Percentiles rank a stretch among this genome's conserved stretches.
These are phyloP conservation scores for Cephus nigrinus DNA, from an alignment of 2,888 invertebrate species.

Conservation along the genomic window DNA sequence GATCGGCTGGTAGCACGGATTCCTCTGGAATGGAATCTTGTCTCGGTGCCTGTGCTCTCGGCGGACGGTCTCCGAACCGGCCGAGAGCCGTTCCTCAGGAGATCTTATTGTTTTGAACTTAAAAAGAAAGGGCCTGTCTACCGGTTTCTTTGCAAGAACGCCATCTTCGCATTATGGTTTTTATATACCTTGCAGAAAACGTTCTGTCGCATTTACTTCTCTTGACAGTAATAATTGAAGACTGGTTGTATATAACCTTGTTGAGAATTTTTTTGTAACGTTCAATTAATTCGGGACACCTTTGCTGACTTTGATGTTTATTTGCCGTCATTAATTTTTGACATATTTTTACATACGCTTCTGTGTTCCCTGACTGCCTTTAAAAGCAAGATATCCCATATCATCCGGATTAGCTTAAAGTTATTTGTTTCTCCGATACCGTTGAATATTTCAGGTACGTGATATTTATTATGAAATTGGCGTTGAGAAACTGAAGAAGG, in stretches of 20 bases:
- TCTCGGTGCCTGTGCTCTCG: constrained; percentile 23
- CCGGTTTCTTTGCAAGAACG: not conserved
- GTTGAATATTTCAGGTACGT: not conserved
- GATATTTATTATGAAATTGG: not conserved
- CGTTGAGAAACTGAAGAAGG: not conserved
- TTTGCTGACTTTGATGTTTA: not conserved
- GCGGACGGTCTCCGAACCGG: constrained; percentile 13
- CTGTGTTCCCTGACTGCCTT: not conserved
- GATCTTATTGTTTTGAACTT: constrained; percentile 27
- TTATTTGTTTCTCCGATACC: not conserved
- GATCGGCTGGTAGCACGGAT: constrained; percentile 25
- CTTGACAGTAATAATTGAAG: not conserved
- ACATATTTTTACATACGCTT: not conserved
- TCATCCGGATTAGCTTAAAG: not conserved
- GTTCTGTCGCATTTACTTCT: not conserved
- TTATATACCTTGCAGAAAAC: not conserved
- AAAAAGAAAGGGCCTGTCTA: not conserved
- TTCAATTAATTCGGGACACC: not conserved
- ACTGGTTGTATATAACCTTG: not conserved
- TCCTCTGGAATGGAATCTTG: constrained; percentile 48
- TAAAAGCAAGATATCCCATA: not conserved
- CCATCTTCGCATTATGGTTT: not conserved
- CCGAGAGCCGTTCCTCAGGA: constrained; percentile 26
- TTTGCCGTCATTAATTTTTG: not conserved
- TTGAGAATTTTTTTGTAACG: not conserved